Evolutionary conservation across 2,888 invertebrate genomes (phyloP).

Genomic region (Mythimna vitellina): DNA sequence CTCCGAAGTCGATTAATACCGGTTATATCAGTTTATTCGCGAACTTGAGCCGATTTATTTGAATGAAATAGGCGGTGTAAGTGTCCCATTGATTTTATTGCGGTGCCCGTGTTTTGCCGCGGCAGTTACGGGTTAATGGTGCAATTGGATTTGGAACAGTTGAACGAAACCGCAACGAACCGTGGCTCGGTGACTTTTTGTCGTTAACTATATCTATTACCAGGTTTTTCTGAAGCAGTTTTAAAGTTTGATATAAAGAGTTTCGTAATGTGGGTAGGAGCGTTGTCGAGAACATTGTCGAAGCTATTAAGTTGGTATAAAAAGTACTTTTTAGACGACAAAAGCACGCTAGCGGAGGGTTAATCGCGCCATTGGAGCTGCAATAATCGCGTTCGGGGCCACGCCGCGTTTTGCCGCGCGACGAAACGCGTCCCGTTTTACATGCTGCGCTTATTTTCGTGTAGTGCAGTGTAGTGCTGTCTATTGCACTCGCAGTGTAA

Average conservation of each 20-base stretch:
- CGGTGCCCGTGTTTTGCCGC: slow-evolving; percentile 76
- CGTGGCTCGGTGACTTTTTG: slow-evolving; percentile 61
- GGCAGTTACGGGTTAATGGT: slow-evolving; percentile 78
- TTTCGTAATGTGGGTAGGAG: slow-evolving; percentile 48
- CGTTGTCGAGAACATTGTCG: slow-evolving; percentile 61
- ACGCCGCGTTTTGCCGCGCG: slow-evolving; percentile 60
- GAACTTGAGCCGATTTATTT: slow-evolving; percentile 75
- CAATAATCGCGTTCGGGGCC: slow-evolving; percentile 79
- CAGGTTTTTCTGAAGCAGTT: slow-evolving; percentile 37
- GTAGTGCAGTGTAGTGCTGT: slow-evolving; percentile 75
- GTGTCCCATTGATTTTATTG: slow-evolving; percentile 82
- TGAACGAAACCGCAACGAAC: slow-evolving; percentile 73
- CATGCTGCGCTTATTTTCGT: slow-evolving; percentile 78
- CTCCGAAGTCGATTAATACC: slow-evolving; percentile 68
- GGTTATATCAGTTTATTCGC: slow-evolving; percentile 69
- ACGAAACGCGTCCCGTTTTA: slow-evolving; percentile 70
- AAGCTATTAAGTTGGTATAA: slow-evolving; percentile 65
- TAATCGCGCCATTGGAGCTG: slow-evolving; percentile 81
- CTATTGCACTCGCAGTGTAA: slow-evolving; percentile 74
- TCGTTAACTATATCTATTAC: slow-evolving; percentile 48
- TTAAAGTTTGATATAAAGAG: slow-evolving; percentile 46
- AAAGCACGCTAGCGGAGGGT: slow-evolving; percentile 73
- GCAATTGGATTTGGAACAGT: slow-evolving; percentile 78
- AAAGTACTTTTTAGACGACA: slow-evolving; percentile 71
- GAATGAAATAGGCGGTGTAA: slow-evolving; percentile 76